These are phyloP conservation scores for Pheosia tremula DNA, from an alignment of 2,888 invertebrate species.

Conservation along the genomic window DNA sequence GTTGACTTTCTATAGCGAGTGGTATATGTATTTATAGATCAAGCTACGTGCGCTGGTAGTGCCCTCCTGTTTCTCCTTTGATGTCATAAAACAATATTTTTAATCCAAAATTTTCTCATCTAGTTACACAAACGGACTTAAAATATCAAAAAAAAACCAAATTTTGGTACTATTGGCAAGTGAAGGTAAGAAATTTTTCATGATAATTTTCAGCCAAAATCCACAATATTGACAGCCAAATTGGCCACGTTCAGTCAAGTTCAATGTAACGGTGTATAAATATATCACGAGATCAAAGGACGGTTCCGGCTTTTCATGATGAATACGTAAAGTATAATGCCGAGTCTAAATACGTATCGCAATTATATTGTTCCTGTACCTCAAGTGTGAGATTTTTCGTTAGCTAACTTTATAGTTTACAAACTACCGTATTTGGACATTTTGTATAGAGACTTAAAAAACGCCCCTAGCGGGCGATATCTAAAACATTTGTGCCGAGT, in stretches of 20 bases:
- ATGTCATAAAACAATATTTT: background rate
- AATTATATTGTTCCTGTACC: constrained; percentile 2
- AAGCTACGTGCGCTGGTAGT: background rate
- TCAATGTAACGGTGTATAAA: constrained; percentile 28
- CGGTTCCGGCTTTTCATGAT: constrained; percentile 25
- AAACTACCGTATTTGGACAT: no score
- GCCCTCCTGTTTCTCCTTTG: background rate
- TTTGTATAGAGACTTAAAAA: no score
- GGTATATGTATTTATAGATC: no score
- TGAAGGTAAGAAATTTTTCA: constrained; percentile 8
- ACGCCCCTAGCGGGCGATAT: no score
- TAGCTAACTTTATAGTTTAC: no score
- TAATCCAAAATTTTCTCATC: background rate
- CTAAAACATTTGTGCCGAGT: no score
- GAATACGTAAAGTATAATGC: constrained; percentile 18
- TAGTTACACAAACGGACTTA: no score
- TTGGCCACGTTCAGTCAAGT: constrained; percentile 25
- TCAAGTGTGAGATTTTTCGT: no score
- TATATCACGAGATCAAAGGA: constrained; percentile 34
- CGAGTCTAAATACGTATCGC: background rate
- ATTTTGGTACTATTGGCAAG: constrained; percentile 31
- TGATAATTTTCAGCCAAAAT: constrained; percentile 23
- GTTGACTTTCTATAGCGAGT: no score
- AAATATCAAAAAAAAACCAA: constrained; percentile 10
- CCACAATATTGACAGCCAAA: constrained; percentile 31